A percentile compares a stretch with the other conserved stretches of the same genome.
phyloP scores from a whole-genome alignment of 2,888 invertebrate genomes.

The Lomographa bimaculata region DNA sequence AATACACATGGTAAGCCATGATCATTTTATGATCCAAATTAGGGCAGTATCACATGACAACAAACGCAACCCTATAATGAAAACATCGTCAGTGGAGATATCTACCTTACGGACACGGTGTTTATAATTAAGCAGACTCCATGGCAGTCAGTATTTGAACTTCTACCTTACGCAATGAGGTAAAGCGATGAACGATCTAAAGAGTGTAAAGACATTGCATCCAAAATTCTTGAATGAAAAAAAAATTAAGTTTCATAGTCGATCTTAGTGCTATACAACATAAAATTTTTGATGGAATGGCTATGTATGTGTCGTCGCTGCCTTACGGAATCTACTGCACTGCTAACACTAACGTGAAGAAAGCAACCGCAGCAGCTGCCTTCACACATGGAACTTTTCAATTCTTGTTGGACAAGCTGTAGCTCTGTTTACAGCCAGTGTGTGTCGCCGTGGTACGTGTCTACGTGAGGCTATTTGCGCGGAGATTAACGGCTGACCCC shows the following conservation, averaged over 20 bases:
- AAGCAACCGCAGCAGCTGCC: neutral
- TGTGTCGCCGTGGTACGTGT: conserved; percentile 51
- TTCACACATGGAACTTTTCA: neutral
- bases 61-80: conserved; percentile 36
- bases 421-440: conserved; percentile 9
- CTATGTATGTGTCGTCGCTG: no score
- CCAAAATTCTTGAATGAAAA: no score
- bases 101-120: conserved; percentile 39
- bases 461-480: conserved; percentile 70
- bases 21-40: conserved; percentile 32
- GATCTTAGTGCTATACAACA: no score
- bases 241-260: no score
- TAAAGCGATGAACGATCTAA: no score
- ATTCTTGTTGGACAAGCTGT: conserved; percentile 7
- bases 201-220: no score
- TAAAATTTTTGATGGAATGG: no score
- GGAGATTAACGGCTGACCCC: conserved; percentile 63
- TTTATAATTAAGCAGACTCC: conserved; percentile 51
- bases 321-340: no score
- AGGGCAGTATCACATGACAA: conserved; percentile 27
- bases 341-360: no score
- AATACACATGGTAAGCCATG: no score
- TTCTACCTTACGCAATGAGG: no score
- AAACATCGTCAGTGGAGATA: conserved; percentile 42
- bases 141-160: neutral